A percentile compares a stretch with the other conserved stretches of the same genome.
Evolutionary conservation across 2,113 vertebrate species (phyloP).

Genomic region (Entomyzon cyanotis): DNA sequence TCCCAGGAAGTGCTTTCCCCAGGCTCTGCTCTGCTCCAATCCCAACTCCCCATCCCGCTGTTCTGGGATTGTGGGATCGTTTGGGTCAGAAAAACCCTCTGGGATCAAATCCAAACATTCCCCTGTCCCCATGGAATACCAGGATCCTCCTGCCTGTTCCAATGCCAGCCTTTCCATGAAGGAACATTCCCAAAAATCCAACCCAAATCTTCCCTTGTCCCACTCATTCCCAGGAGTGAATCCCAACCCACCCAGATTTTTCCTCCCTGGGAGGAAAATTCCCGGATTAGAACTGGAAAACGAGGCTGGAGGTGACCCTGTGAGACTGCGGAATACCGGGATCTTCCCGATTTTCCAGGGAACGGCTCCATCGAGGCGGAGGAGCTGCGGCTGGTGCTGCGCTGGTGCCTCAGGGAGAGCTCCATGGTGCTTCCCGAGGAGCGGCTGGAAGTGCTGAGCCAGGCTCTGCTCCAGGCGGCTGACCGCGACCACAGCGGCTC

Average conservation of each 20-base stretch:
- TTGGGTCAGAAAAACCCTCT: background rate
- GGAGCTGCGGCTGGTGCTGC: constrained; percentile 82
- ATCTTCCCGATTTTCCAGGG: constrained; percentile 54
- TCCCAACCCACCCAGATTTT: background rate
- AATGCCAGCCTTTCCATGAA: background rate
- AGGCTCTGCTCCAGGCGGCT: constrained; percentile 83
- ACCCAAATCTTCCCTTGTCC: background rate
- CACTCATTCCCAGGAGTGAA: background rate
- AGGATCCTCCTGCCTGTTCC: background rate
- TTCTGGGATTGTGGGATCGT: background rate
- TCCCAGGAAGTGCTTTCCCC: rapidly evolving
- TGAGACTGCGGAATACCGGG: rapidly evolving
- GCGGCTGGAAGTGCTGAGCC: constrained; percentile 83
- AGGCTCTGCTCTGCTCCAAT: rapidly evolving
- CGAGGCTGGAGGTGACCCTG: rapidly evolving
- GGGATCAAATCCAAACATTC: background rate
- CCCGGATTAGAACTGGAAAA: background rate
- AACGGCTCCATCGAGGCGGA: constrained; percentile 86
- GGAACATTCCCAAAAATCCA: background rate
- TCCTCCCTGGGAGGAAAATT: background rate
- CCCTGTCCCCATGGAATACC: background rate
- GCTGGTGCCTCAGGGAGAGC: constrained; percentile 85
- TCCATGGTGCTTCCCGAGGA: constrained; percentile 84
- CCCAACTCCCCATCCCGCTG: rapidly evolving
- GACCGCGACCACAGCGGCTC: constrained; percentile 84